phyloP scores from a whole-genome alignment of 2,888 invertebrate species.

The Fabriciana adippe region DNA sequence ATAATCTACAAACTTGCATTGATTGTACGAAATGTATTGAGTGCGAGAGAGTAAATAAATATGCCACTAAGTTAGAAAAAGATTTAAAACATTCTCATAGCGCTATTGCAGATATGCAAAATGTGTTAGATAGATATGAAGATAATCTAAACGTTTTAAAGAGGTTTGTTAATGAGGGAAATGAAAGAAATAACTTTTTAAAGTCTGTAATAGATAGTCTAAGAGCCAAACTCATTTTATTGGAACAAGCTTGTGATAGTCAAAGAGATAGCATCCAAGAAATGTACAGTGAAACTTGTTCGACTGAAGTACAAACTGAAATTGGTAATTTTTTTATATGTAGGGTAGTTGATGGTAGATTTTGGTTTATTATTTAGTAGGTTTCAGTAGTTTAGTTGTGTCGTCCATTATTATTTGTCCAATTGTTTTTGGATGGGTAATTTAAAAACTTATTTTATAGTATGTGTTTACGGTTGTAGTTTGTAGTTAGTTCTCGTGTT shows the following conservation, averaged over 20 bases:
- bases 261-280: constrained; percentile 52
- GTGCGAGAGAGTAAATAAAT: constrained; percentile 52
- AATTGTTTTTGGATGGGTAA: background rate
- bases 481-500: constrained; percentile 8
- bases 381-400: constrained; percentile 24
- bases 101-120: constrained; percentile 52
- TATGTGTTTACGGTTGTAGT: background rate
- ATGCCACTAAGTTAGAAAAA: constrained; percentile 54
- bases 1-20: constrained; percentile 46
- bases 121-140: constrained; percentile 58
- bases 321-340: constrained; percentile 46
- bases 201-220: constrained; percentile 53
- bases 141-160: constrained; percentile 57
- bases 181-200: constrained; percentile 53
- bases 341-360: constrained; percentile 16
- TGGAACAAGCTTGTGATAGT: constrained; percentile 54
- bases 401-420: constrained; percentile 11
- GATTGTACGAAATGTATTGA: constrained; percentile 54
- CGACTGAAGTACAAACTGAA: constrained; percentile 54
- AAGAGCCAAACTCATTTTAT: constrained; percentile 50
- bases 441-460: background rate
- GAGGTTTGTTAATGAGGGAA: constrained; percentile 53
- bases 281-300: constrained; percentile 47
- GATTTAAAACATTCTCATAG: constrained; percentile 49
- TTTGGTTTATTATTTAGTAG: background rate